Percentiles rank a stretch among this genome's conserved stretches.
phyloP scores from a whole-genome alignment of 2,797 vertebrate species.

The Sebastes wilsoni region DNA sequence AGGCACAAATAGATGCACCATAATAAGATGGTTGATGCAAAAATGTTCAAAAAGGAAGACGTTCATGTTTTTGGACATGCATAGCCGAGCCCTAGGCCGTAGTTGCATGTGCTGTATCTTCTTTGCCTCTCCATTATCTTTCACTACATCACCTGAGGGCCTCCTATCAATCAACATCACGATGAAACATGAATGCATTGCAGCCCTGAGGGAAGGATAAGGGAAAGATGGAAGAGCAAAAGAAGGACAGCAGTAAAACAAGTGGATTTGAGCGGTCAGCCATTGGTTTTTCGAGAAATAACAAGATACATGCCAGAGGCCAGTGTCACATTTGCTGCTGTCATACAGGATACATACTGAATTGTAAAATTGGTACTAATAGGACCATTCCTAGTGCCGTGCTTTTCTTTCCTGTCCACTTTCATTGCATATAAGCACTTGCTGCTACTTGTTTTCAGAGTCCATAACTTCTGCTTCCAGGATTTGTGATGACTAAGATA shows the following conservation, averaged over 20 bases:
- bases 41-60: background rate
- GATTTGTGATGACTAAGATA: background rate
- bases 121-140: conserved; percentile 29
- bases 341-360: background rate
- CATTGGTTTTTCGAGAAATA: background rate
- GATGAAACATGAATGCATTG: conserved; percentile 22
- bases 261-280: conserved; percentile 15
- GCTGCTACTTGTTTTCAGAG: background rate
- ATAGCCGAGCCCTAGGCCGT: background rate
- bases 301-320: conserved; percentile 1
- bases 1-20: background rate
- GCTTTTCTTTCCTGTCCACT: background rate
- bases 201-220: conserved; percentile 30
- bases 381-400: background rate
- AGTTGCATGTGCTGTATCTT: background rate
- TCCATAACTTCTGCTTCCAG: background rate
- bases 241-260: conserved; percentile 22
- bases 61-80: background rate
- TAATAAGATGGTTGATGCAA: background rate
- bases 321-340: background rate
- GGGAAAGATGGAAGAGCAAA: conserved; percentile 5
- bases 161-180: conserved; percentile 52
- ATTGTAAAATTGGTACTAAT: background rate
- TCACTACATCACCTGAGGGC: conserved; percentile 37
- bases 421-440: background rate